Evolutionary conservation across 53 echinoderm and acorn worm genomes (phyloP).

Genomic region (Pentamera pediparva): DNA sequence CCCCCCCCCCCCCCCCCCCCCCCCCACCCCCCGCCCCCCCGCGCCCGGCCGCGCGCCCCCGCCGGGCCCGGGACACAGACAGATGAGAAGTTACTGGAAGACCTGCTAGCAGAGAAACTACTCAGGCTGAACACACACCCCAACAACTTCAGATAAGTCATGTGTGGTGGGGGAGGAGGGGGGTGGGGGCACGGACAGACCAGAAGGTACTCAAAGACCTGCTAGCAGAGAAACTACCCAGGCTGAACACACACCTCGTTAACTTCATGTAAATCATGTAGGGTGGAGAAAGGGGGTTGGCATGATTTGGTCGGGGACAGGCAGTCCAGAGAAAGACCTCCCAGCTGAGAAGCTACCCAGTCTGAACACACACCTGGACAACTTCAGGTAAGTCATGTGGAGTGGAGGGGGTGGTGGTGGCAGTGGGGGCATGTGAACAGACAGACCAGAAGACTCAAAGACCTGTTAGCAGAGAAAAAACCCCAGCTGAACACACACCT

Average conservation of each 20-base stretch:
- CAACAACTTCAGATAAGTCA: slow-evolving; percentile 76
- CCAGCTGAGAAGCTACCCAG: slow-evolving; percentile 84
- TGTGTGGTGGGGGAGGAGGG: not conserved
- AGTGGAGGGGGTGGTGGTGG: too few species aligned
- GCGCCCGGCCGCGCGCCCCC: too few species aligned
- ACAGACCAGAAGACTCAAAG: too few species aligned
- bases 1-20: too few species aligned
- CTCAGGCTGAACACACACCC: slow-evolving; percentile 82
- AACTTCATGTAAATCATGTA: slow-evolving; percentile 67
- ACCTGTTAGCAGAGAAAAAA: too few species aligned
- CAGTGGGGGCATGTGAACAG: too few species aligned
- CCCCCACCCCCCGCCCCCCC: too few species aligned
- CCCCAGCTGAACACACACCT: not conserved
- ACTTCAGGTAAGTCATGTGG: slow-evolving; percentile 77
- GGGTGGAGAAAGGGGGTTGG: too few species aligned
- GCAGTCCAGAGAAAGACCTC: slow-evolving; percentile 79
- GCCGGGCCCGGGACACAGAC: slow-evolving; percentile 99
- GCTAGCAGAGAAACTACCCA: slow-evolving; percentile 78
- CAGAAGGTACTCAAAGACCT: slow-evolving; percentile 93
- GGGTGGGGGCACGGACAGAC: slow-evolving; percentile 91
- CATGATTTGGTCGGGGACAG: too few species aligned
- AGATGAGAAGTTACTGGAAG: slow-evolving; percentile 87
- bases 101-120: slow-evolving; percentile 80
- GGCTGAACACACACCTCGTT: slow-evolving; percentile 82
- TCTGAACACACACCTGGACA: slow-evolving; percentile 81